Conservation (phyloP, 2,113 vertebrate genomes). For the Anolis carolinensis region DNA sequence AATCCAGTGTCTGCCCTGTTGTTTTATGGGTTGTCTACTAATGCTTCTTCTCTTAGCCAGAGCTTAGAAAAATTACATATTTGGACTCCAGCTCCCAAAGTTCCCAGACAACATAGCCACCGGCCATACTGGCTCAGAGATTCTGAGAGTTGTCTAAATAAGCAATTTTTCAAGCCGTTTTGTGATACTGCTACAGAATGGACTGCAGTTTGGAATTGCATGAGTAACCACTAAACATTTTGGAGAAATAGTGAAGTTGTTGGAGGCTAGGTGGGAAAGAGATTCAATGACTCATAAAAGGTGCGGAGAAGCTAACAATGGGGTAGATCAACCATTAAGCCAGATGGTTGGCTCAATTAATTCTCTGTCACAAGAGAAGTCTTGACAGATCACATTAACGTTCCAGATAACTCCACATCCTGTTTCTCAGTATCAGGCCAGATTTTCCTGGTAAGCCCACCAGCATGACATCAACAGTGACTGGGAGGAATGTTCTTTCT, state of each 20-base stretch:
- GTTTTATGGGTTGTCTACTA: background rate
- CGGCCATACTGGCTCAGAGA: too few species aligned
- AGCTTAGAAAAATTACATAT: too few species aligned
- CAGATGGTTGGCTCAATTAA: constrained; percentile 4
- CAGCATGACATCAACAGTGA: background rate
- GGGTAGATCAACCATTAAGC: background rate
- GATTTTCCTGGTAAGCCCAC: background rate
- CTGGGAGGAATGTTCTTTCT: background rate
- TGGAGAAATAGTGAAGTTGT: background rate
- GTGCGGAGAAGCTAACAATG: background rate
- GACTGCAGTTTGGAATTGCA: background rate
- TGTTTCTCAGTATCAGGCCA: background rate
- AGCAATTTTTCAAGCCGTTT: background rate
- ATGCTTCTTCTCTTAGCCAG: too few species aligned
- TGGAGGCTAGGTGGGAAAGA: background rate
- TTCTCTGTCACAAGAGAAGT: background rate
- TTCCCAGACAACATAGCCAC: too few species aligned
- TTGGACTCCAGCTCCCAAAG: too few species aligned
- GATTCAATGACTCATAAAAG: background rate
- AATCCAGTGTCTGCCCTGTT: too few species aligned
- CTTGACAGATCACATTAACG: background rate
- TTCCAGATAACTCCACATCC: background rate
- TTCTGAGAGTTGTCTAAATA: too few species aligned
- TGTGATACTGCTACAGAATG: background rate
- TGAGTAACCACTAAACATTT: background rate